Evolutionary conservation across 2,113 vertebrate genomes (phyloP), one percentile per base, ranked within the genome.

Genomic region (Myotis yumanensis): DNA sequence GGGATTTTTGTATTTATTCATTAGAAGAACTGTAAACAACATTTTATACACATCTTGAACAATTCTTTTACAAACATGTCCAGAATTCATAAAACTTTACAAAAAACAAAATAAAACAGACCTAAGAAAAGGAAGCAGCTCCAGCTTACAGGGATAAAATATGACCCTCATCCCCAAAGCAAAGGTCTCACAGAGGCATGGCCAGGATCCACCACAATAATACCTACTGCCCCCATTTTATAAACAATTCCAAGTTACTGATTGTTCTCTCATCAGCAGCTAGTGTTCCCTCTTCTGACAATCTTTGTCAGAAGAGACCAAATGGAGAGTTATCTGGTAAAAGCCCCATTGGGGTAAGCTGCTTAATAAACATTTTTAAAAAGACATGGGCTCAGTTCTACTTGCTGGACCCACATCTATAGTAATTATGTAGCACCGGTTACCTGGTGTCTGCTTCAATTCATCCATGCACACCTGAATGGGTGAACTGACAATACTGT

Each of bases 11-110:
- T 57, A 35, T 95, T 96, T 97, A 96, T 97, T 97, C 64, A 91
- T 96, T 64, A 92, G 95, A 97, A 96, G 90, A 96, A 92, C 87
- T 93, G 77, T 97, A 96, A 97, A 97, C 92, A 89, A 91, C 85
- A 86, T 94, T 95, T 95, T 93, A 75, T 96, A 95, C 91, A 97
- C 96, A 92, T 93, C 82, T 94, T 79, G 22, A 93, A 75, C n/a
- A 76, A 89, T 89, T 94, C 64, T 95, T 79, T 97, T 94, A 92
- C 90, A 95, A 93, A 96, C 52, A 73, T 75, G 35, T 89, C 25
- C 94, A 95, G 82, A 93, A 95, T 77, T 80, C 10, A 46, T 86
- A 95, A 95, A 72, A 95, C 89, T 96, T 96, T 90, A 97, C 85
- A 97, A 97, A 97, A 94, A 95, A 88, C 43, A 97, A 96, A 96